These are phyloP conservation scores for Rhinichthys klamathensis DNA, from an alignment of 2,113 vertebrate genomes.

Conservation along the genomic window DNA sequence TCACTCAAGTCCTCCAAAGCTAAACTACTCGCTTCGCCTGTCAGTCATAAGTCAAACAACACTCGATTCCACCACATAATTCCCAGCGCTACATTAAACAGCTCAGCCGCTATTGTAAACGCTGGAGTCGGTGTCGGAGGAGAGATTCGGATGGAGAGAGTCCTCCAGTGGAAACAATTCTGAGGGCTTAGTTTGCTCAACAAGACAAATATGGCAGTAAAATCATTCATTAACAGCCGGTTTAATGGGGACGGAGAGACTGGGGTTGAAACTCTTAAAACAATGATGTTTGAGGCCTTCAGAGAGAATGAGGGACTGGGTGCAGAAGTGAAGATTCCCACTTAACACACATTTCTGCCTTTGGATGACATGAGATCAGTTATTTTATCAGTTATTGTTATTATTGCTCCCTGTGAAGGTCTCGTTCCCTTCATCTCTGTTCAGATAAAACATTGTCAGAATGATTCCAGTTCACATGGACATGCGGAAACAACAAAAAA, in stretches of 20 bases:
- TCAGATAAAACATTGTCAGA: too few relatives aligned
- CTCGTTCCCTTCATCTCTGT: too few relatives aligned
- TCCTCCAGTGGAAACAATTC: conserved; percentile 43
- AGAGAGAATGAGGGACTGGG: too few relatives aligned
- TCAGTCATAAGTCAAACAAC: conserved; percentile 60
- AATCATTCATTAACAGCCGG: conserved; percentile 37
- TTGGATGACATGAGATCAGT: too few relatives aligned
- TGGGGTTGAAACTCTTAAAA: neutral
- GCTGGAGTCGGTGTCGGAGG: conserved; percentile 49
- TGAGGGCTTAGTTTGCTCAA: conserved; percentile 22
- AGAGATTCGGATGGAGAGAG: conserved; percentile 15
- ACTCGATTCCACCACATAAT: conserved; percentile 48
- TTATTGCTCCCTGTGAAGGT: too few relatives aligned
- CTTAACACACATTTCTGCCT: too few relatives aligned
- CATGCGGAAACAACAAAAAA: too few relatives aligned
- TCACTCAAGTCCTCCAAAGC: conserved; percentile 73
- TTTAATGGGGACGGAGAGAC: conserved; percentile 22
- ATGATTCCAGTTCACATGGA: too few relatives aligned
- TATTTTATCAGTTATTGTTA: too few relatives aligned
- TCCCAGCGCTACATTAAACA: conserved; percentile 57
- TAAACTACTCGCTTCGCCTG: conserved; percentile 52
- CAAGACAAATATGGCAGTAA: conserved; percentile 26
- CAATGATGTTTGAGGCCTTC: neutral
- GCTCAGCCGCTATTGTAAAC: conserved; percentile 58
- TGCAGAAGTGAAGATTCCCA: too few relatives aligned